Conservation (phyloP, 2,113 vertebrate genomes). For the Pseudonaja textilis region DNA sequence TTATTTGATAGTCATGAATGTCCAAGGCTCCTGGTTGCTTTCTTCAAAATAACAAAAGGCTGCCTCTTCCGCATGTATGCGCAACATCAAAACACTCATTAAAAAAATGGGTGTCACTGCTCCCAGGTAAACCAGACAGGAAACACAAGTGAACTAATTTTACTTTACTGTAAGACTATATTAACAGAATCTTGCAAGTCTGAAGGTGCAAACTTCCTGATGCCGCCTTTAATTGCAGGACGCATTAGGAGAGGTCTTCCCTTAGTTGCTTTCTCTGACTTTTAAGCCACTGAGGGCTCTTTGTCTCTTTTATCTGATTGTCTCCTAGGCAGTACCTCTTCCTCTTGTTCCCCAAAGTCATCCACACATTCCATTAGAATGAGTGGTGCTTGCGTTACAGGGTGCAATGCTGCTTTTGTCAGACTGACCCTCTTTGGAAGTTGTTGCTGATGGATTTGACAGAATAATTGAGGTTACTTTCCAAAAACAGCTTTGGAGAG, state of each 20-base stretch:
- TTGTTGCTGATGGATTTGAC: not conserved
- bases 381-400: not conserved
- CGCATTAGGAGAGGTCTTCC: not conserved
- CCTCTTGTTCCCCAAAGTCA: not conserved
- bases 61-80: not conserved
- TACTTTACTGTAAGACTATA: not conserved
- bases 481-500: not conserved
- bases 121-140: not conserved
- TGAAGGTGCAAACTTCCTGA: not conserved
- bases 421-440: not conserved
- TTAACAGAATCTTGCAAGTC: not conserved
- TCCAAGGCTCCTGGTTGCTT: not conserved
- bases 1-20: not conserved
- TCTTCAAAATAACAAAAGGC: not conserved
- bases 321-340: not conserved
- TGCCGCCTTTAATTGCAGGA: not conserved
- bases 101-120: not conserved
- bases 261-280: not conserved
- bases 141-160: not conserved
- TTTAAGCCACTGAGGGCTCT: not conserved
- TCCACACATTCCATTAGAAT: not conserved
- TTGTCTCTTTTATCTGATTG: not conserved
- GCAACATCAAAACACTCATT: not conserved
- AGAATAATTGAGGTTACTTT: not conserved
- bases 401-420: not conserved